These are phyloP conservation scores for Pantherophis alleghaniensis DNA, from an alignment of 2,797 vertebrate genomes.

Conservation along the genomic window DNA sequence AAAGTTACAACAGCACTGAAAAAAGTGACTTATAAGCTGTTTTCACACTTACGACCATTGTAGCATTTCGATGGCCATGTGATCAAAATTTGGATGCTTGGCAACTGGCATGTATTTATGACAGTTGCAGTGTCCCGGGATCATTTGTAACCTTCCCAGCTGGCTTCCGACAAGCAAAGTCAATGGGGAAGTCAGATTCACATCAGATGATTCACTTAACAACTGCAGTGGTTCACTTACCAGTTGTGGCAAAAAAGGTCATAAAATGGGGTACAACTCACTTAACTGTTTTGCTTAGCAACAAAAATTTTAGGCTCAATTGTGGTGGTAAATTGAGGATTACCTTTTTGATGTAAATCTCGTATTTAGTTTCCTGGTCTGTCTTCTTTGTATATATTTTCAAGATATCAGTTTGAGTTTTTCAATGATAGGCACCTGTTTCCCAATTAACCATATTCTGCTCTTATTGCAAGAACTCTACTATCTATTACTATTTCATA, in stretches of 20 bases:
- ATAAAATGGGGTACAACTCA: background rate
- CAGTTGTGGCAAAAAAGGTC: background rate
- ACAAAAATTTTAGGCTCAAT: background rate
- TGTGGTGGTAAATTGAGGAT: background rate
- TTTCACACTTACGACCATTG: background rate
- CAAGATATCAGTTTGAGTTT: background rate
- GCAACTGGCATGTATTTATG: background rate
- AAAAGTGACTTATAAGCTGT: background rate
- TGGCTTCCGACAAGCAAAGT: background rate
- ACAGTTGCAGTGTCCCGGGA: background rate
- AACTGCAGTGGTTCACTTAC: background rate
- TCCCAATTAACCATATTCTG: background rate
- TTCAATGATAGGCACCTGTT: background rate
- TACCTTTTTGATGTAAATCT: background rate
- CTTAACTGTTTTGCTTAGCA: background rate
- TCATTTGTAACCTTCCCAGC: background rate
- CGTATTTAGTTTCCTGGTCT: background rate
- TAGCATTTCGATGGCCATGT: background rate
- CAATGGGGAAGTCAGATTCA: background rate
- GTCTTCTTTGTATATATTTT: background rate
- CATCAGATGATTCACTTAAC: background rate
- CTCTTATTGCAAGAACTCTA: background rate
- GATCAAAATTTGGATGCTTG: background rate
- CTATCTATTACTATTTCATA: background rate
- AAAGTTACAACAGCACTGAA: background rate